Conservation (phyloP, 2,888 invertebrate genomes). For the Lepetodrilus schrolli region DNA sequence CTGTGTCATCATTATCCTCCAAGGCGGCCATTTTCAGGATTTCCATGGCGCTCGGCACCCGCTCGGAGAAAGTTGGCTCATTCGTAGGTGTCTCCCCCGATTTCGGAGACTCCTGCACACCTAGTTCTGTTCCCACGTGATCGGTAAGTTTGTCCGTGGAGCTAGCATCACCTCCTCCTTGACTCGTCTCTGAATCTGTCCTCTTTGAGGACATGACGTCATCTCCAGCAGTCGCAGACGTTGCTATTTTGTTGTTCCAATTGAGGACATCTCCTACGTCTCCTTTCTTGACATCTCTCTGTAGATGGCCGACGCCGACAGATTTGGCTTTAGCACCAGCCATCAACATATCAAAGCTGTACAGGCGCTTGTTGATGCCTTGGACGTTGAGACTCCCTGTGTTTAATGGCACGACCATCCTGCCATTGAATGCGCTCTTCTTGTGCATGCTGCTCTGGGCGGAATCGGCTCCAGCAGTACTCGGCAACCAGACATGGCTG, state of each 20-base stretch:
- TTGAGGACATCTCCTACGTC: too few relatives aligned
- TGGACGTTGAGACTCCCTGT: conserved; percentile 8
- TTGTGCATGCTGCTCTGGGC: not conserved
- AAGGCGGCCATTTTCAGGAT: not conserved
- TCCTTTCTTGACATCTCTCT: too few relatives aligned
- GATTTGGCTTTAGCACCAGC: conserved; percentile 4
- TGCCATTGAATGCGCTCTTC: not conserved
- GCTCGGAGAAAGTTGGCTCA: not conserved
- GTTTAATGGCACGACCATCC: not conserved
- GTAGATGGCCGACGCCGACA: not conserved
- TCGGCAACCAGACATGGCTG: not conserved
- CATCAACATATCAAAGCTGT: conserved; percentile 21
- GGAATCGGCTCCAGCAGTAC: not conserved
- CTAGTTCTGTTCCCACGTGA: too few relatives aligned
- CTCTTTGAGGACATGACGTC: too few relatives aligned
- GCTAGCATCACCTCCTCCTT: too few relatives aligned
- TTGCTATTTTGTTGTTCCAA: too few relatives aligned
- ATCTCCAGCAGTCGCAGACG: too few relatives aligned
- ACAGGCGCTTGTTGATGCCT: not conserved
- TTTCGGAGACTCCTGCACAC: too few relatives aligned
- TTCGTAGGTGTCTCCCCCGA: too few relatives aligned
- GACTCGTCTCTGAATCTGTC: too few relatives aligned
- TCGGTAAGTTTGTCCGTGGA: too few relatives aligned
- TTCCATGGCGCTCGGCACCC: not conserved
- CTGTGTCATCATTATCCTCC: conserved; percentile 7